Evolutionary conservation across 2,888 invertebrate genomes (phyloP).

Genomic region (Andrena minutula): DNA sequence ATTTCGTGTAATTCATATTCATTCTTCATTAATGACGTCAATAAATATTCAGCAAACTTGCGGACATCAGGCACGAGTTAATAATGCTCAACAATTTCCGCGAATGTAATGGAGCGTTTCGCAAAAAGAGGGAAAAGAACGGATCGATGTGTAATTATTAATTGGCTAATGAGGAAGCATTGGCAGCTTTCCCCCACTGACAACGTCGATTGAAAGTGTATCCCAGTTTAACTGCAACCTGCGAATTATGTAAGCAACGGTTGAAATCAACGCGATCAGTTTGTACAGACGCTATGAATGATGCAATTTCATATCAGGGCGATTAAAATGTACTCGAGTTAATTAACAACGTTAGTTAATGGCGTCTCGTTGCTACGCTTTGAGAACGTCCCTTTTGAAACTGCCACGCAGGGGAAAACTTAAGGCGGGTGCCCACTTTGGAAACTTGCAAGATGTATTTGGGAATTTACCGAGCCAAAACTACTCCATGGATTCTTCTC

Average conservation of each 20-base stretch:
- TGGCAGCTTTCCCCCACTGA: not conserved
- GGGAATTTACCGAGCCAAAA: no score
- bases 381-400: slow-evolving; percentile 9
- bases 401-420: not conserved
- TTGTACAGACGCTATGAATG: slow-evolving; percentile 23
- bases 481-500: no score
- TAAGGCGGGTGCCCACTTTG: no score
- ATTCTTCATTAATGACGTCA: slow-evolving; percentile 8
- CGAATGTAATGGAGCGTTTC: not conserved
- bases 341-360: slow-evolving; percentile 31
- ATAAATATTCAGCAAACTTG: slow-evolving; percentile 2
- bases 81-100: not conserved
- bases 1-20: slow-evolving; percentile 22
- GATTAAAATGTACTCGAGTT: slow-evolving; percentile 26
- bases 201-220: slow-evolving; percentile 23
- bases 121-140: not conserved
- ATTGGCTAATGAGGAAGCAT: slow-evolving; percentile 9
- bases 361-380: slow-evolving; percentile 10
- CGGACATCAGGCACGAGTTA: not conserved
- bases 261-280: slow-evolving; percentile 28
- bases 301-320: slow-evolving; percentile 30
- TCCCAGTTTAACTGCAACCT: slow-evolving; percentile 30
- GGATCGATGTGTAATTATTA: slow-evolving; percentile 2
- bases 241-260: slow-evolving; percentile 41
- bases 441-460: no score